These are phyloP conservation scores for Biston betularia DNA, from an alignment of 2,888 invertebrate genomes.

Conservation along the genomic window DNA sequence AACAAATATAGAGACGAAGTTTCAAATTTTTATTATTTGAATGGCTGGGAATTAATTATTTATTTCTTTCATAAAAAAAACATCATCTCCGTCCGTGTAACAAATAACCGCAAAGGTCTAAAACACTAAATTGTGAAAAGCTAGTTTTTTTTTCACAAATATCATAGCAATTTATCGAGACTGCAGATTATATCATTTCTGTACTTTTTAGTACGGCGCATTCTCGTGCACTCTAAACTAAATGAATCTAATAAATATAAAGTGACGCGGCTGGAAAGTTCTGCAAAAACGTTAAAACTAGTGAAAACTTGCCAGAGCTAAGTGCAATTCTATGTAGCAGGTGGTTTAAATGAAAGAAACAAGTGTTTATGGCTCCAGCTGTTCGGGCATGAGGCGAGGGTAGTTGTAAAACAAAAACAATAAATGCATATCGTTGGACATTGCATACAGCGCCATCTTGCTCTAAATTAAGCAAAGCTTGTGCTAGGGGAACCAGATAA, in stretches of 20 bases:
- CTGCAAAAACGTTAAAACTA: constrained; percentile 28
- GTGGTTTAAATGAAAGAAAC: constrained; percentile 39
- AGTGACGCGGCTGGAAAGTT: constrained; percentile 27
- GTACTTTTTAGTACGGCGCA: constrained; percentile 6
- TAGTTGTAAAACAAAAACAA: too few relatives aligned
- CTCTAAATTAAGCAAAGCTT: too few relatives aligned
- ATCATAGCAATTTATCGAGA: background rate
- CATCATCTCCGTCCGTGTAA: too few relatives aligned
- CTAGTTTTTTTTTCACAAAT: background rate
- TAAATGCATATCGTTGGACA: too few relatives aligned
- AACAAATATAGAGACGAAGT: too few relatives aligned
- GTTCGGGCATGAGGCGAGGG: constrained; percentile 2
- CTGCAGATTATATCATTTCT: constrained; percentile 1
- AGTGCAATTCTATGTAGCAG: constrained; percentile 42
- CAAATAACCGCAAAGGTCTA: too few relatives aligned
- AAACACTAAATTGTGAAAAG: too few relatives aligned
- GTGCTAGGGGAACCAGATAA: too few relatives aligned
- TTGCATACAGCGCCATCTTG: too few relatives aligned
- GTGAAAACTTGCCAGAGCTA: constrained; percentile 36
- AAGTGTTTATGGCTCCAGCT: constrained; percentile 22
- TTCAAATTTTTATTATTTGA: too few relatives aligned
- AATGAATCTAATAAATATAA: constrained; percentile 31
- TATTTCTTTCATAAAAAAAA: too few relatives aligned
- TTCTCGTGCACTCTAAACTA: constrained; percentile 17
- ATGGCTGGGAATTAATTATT: too few relatives aligned